Percentiles rank a stretch among this genome's conserved stretches.
phyloP scores from a whole-genome alignment of 2,888 invertebrate genomes.

The Ectobius pallidus region DNA sequence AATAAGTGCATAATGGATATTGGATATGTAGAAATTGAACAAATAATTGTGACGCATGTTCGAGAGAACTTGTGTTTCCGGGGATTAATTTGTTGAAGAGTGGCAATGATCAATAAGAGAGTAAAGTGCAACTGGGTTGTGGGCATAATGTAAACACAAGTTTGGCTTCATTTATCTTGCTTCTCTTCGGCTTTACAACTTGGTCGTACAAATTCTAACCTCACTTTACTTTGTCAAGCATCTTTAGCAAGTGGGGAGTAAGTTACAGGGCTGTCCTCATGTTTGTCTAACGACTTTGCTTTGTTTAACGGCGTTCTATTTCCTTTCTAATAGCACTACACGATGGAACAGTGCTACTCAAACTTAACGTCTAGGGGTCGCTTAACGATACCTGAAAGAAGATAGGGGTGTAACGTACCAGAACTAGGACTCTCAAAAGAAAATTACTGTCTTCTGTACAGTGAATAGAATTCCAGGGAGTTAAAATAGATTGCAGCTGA shows the following conservation, averaged over 20 bases:
- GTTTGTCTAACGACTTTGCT: slow-evolving; percentile 7
- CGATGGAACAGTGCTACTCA: neutral
- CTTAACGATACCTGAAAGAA: too few relatives aligned
- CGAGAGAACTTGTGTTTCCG: too few relatives aligned
- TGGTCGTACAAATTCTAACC: slow-evolving; percentile 14
- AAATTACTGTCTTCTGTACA: too few relatives aligned
- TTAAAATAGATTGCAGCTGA: too few relatives aligned
- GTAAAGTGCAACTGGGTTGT: neutral
- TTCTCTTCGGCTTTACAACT: neutral
- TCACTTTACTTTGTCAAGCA: neutral
- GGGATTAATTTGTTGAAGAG: slow-evolving; percentile 1
- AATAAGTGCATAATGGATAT: too few relatives aligned
- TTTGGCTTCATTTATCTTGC: slow-evolving; percentile 16
- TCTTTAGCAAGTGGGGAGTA: neutral
- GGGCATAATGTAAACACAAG: slow-evolving; percentile 18
- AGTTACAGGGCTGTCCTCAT: slow-evolving; percentile 3
- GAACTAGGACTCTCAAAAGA: too few relatives aligned
- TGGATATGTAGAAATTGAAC: too few relatives aligned
- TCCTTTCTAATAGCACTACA: neutral
- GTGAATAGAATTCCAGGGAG: too few relatives aligned
- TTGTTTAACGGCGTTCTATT: slow-evolving; percentile 3
- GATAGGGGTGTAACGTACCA: too few relatives aligned
- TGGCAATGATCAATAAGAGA: neutral
- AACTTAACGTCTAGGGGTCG: too few relatives aligned
- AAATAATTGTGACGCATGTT: too few relatives aligned